A percentile compares a stretch with the other conserved stretches of the same genome.
Evolutionary conservation across 35 echinoderm and acorn worm genomes (phyloP).

Genomic region (Lytechinus pictus): DNA sequence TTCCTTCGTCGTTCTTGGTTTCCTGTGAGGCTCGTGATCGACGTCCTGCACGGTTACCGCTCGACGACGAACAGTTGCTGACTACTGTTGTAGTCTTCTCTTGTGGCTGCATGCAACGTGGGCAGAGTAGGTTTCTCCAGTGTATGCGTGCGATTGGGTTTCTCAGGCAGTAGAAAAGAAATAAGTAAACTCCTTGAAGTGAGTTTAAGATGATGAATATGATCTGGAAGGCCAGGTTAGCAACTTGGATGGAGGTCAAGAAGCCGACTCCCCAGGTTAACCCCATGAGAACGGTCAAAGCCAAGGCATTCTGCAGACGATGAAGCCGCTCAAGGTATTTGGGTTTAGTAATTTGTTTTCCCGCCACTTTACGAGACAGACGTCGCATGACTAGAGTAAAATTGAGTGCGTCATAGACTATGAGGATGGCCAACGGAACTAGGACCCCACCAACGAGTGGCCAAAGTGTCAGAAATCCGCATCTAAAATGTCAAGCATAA

Average conservation of each 20-base stretch:
- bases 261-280: conserved; percentile 66
- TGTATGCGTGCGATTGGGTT: neutral
- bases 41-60: neutral
- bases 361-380: conserved; percentile 10
- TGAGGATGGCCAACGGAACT: conserved; percentile 32
- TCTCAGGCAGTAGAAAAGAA: conserved; percentile 68
- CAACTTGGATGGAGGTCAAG: conserved; percentile 49
- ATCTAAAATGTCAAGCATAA: neutral
- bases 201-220: conserved; percentile 82
- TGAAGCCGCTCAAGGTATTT: neutral
- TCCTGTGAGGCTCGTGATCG: neutral
- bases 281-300: conserved; percentile 64
- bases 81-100: neutral
- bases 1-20: neutral
- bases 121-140: neutral
- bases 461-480: conserved; percentile 32
- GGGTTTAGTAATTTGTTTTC: conserved; percentile 42
- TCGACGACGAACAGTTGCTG: neutral
- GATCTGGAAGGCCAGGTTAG: conserved; percentile 58
- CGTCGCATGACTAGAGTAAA: conserved; percentile 27
- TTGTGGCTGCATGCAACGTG: neutral
- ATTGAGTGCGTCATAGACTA: conserved; percentile 2
- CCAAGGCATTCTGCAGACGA: conserved; percentile 46
- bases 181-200: conserved; percentile 76
- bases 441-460: conserved; percentile 29